Percentiles rank a stretch among this genome's conserved stretches.
phyloP scores from a whole-genome alignment of 2,888 invertebrate genomes.

The Pardosa pseudoannulata region DNA sequence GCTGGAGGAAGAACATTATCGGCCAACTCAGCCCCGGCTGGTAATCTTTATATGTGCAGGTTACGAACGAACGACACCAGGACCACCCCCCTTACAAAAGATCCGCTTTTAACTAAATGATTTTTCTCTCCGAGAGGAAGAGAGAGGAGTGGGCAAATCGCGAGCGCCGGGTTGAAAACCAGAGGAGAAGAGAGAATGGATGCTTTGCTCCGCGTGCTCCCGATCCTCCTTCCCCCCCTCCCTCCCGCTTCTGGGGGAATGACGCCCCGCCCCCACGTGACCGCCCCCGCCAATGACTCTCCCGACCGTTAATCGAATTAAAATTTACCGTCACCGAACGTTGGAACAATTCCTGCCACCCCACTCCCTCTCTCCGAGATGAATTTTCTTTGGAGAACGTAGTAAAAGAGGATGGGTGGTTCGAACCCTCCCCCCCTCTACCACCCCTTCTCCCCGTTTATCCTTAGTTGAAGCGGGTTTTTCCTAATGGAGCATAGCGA shows the following conservation, averaged over 20 bases:
- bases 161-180: conserved; percentile 56
- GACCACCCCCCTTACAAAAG: conserved; percentile 21
- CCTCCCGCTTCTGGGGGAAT: conserved; percentile 20
- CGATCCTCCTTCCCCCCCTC: conserved; percentile 29
- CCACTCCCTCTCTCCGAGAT: conserved; percentile 34
- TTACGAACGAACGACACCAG: background rate
- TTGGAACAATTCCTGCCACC: conserved; percentile 27
- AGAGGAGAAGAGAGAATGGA: conserved; percentile 57
- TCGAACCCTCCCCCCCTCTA: background rate
- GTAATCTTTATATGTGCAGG: conserved; percentile 33
- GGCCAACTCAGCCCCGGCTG: conserved; percentile 6
- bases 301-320: conserved; percentile 73
- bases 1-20: conserved; percentile 16
- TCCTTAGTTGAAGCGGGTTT: background rate
- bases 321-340: conserved; percentile 72
- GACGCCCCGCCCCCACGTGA: conserved; percentile 63
- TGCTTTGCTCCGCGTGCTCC: conserved; percentile 56
- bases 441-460: conserved; percentile 2
- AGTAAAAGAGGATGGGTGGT: conserved; percentile 22
- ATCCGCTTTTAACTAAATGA: conserved; percentile 68
- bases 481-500: conserved; percentile 67
- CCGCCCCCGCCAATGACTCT: conserved; percentile 71
- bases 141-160: conserved; percentile 48
- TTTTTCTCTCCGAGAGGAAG: conserved; percentile 32
- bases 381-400: conserved; percentile 30